Evolutionary conservation across 1,140 invertebrate genomes (phyloP).

Genomic region (Lordiphosa mommai): DNA sequence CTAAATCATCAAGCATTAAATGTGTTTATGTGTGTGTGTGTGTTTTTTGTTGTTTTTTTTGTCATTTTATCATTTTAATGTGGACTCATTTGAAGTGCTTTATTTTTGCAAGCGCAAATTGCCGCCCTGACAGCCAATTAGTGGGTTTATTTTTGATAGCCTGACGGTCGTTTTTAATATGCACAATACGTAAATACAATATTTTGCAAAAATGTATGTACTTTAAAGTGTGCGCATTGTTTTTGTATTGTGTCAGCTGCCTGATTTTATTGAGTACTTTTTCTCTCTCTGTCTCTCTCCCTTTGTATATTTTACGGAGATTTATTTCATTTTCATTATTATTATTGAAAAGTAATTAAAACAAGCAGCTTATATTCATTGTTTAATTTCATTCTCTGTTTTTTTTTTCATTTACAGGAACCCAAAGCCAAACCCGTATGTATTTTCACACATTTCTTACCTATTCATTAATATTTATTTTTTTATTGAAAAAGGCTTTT

Average conservation of each 20-base stretch:
- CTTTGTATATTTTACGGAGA: not conserved
- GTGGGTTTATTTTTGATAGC: slow-evolving; percentile 28
- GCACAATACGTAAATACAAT: too few species aligned
- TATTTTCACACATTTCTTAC: slow-evolving; percentile 31
- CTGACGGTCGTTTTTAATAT: slow-evolving; percentile 10
- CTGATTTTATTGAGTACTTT: slow-evolving; percentile 26
- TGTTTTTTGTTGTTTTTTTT: slow-evolving; percentile 10
- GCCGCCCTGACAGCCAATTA: slow-evolving; percentile 53
- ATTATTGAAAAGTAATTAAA: slow-evolving; percentile 21
- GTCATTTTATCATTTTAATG: slow-evolving; percentile 38
- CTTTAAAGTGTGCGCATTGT: too few species aligned
- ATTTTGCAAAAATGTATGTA: too few species aligned
- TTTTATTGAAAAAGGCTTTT: not conserved
- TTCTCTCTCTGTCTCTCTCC: not conserved
- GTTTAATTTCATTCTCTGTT: slow-evolving; percentile 41
- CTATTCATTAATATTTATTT: slow-evolving; percentile 12
- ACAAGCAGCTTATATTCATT: slow-evolving; percentile 26
- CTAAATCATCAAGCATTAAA: slow-evolving; percentile 22
- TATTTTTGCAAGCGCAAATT: slow-evolving; percentile 26
- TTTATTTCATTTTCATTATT: slow-evolving; percentile 36
- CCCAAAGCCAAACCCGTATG: slow-evolving; percentile 76
- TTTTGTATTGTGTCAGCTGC: slow-evolving; percentile 13
- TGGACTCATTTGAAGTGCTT: slow-evolving; percentile 11
- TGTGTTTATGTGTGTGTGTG: not conserved
- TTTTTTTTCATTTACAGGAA: slow-evolving; percentile 61